Evolutionary conservation across 2,797 vertebrate species (phyloP).

Genomic region (Heterohyrax brucei): DNA sequence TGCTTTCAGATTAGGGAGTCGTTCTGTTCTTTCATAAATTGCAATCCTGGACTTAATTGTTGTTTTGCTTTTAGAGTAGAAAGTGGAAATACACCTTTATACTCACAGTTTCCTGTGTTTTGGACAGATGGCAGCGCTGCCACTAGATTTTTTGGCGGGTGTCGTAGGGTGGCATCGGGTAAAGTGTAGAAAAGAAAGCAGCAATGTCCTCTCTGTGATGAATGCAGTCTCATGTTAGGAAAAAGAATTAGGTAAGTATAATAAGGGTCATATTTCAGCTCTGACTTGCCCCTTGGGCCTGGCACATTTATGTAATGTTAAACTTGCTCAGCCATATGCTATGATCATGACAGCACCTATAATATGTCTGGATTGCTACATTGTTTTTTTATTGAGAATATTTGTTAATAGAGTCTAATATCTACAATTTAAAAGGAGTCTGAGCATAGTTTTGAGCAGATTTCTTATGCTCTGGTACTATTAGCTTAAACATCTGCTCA

Average conservation of each 20-base stretch:
- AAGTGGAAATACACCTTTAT: background rate
- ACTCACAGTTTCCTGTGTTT: background rate
- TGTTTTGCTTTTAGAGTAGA: background rate
- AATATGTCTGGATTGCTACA: background rate
- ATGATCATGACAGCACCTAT: background rate
- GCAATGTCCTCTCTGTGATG: background rate
- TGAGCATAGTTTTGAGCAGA: background rate
- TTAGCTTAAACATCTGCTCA: background rate
- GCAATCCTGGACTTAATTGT: background rate
- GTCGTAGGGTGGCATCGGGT: no score
- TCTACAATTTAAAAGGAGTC: background rate
- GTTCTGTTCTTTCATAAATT: slow-evolving; percentile 11
- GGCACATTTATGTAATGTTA: background rate
- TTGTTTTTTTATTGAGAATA: background rate
- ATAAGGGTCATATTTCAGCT: background rate
- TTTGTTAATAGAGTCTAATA: background rate
- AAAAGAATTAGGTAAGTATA: background rate
- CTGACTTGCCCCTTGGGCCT: background rate
- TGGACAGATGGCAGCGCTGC: background rate
- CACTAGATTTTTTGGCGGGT: no score
- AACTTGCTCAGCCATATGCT: background rate
- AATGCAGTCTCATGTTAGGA: background rate
- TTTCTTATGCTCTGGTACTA: background rate
- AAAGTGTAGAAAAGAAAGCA: background rate
- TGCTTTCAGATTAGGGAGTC: background rate